Evolutionary conservation across 2,797 vertebrate genomes (phyloP).

Genomic region (Bovichtus diacanthus): DNA sequence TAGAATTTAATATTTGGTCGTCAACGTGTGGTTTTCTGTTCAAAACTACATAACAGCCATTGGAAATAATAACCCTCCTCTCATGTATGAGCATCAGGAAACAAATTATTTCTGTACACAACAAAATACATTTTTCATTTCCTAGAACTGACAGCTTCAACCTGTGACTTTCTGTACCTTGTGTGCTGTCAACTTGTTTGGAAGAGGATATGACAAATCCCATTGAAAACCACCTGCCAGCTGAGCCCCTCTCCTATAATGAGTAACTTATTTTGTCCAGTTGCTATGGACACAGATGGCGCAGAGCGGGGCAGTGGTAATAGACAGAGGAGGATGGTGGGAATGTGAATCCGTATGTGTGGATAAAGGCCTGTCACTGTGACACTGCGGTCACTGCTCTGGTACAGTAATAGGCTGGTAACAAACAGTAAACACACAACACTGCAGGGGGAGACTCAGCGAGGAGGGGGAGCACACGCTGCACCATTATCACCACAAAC

Average conservation of each 20-base stretch:
- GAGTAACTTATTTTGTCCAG: constrained; percentile 57
- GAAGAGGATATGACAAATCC: constrained; percentile 52
- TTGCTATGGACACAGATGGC: constrained; percentile 69
- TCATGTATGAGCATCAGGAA: background rate
- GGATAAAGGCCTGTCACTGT: constrained; percentile 48
- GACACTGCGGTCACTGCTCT: constrained; percentile 51
- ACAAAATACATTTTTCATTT: background rate
- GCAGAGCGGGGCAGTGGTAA: constrained; percentile 28
- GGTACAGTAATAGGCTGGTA: constrained; percentile 31
- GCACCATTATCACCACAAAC: background rate
- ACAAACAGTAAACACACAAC: constrained; percentile 24
- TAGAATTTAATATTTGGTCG: background rate
- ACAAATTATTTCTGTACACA: background rate
- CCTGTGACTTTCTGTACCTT: constrained; percentile 14
- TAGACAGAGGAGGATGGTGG: constrained; percentile 22
- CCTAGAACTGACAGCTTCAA: constrained; percentile 8
- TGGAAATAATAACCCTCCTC: background rate
- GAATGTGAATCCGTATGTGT: constrained; percentile 43
- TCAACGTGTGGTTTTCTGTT: background rate
- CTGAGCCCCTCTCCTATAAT: constrained; percentile 68
- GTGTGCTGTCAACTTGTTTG: constrained; percentile 27
- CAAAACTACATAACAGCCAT: background rate
- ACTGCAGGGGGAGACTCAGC: background rate
- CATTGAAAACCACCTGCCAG: constrained; percentile 58
- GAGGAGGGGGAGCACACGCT: background rate